Evolutionary conservation across 1,140 invertebrate genomes (phyloP), one percentile per base, ranked within the genome.

Genomic region (Heliconius eleuchia): DNA sequence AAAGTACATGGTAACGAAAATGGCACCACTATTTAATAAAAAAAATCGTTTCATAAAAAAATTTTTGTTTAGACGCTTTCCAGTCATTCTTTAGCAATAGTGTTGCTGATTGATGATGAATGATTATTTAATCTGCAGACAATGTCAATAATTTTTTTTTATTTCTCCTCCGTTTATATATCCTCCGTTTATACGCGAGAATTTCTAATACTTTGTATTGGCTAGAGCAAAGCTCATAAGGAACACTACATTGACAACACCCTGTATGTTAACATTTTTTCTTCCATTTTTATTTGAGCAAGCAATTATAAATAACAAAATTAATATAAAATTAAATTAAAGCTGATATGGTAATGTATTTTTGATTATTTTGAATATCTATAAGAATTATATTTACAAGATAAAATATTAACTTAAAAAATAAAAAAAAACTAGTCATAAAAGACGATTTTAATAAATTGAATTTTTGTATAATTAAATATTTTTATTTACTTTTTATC

Each of bases 281-380:
- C 16, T 27, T 19, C 78, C 30, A 72, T 72, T 73, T 60, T 71
- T 75, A 77, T 80, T 82, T 80, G 78, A 82, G 76, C 75, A 82
- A 84, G 74, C 71, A 60, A 80, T 30, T 57, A 77, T 76, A 83
- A 81, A 75, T 75, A 81, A 80, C 66, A 79, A 75, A 78, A 55
- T 79, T 79, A 74, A 74, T 37, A 46, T 34, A 30, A 66, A 74
- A 80, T 79, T 79, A 84, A 86, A 85, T 91, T 91, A 91, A 91
- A 91, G 90, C 90, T 90, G 85, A 85, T 82, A 86, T 91, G 90
- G 90, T 91, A 91, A 91, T 91, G 85, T 87, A 76, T 86, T 86
- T 66, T 79, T 82, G 77, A 75, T 50, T 76, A 66, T 66, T 27
- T 30, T 66, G 23, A 66, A 66, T 23, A 66, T 11, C n/a, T 66